phyloP scores from a whole-genome alignment of 2,888 invertebrate species.

The Prenolepis imparis region DNA sequence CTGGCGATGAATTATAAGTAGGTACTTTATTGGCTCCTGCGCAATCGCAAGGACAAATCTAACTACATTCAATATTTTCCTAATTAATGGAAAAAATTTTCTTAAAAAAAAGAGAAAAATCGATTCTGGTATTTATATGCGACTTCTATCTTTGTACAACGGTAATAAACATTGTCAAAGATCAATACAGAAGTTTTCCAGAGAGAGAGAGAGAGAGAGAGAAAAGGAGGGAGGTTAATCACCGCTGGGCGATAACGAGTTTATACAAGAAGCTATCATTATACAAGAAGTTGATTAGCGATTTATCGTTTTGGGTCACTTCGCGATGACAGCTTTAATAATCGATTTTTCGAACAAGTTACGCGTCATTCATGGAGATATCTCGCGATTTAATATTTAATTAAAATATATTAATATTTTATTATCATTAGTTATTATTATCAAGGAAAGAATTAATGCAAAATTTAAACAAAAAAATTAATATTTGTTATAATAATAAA shows the following conservation, averaged over 20 bases:
- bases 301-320: not conserved
- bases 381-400: not conserved
- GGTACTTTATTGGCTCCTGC: constrained; percentile 6
- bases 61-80: constrained; percentile 7
- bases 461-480: not conserved
- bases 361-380: not conserved
- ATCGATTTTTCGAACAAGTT: not conserved
- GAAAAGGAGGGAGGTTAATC: not conserved
- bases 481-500: constrained; percentile 5
- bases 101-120: not conserved
- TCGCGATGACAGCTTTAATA: not conserved
- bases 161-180: not conserved
- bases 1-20: constrained; percentile 17
- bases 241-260: constrained; percentile 1
- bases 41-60: constrained; percentile 31
- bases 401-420: not conserved
- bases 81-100: constrained; percentile 27
- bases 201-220: no score
- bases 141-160: not conserved
- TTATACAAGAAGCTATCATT: not conserved
- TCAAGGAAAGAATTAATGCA: not conserved
- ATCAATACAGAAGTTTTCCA: constrained; percentile 8
- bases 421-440: not conserved
- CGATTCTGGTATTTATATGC: not conserved
- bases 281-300: not conserved